Percentiles rank a stretch among this genome's conserved stretches.
Evolutionary conservation across 2,113 vertebrate species (phyloP).

Genomic region (Genyomyrus donnyi): DNA sequence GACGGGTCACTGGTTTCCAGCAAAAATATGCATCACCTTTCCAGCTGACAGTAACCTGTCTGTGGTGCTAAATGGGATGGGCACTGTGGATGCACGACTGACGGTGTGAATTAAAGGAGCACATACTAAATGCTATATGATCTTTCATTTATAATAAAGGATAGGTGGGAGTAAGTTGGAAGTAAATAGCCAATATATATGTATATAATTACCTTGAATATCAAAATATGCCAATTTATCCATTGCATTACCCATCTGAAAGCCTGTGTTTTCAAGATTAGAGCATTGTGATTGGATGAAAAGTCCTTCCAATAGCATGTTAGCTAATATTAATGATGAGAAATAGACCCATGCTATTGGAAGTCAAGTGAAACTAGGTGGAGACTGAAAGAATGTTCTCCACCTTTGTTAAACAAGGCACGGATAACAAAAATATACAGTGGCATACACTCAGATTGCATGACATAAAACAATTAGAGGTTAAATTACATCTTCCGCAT

Average conservation of each 20-base stretch:
- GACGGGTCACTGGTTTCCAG: not conserved
- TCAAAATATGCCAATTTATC: not conserved
- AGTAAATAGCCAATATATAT: not conserved
- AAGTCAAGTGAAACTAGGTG: not conserved
- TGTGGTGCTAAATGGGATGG: not conserved
- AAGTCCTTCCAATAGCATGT: not conserved
- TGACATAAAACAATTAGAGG: not conserved
- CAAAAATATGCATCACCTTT: not conserved
- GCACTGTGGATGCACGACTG: not conserved
- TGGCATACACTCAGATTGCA: not conserved
- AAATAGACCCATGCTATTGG: not conserved
- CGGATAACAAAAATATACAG: not conserved
- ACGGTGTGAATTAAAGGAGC: not conserved
- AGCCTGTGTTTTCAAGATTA: slow-evolving; percentile 10
- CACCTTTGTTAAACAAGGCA: slow-evolving; percentile 4
- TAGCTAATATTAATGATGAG: not conserved
- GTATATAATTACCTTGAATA: not conserved
- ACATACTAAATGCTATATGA: not conserved
- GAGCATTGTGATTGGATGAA: slow-evolving; percentile 33
- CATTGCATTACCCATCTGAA: not conserved
- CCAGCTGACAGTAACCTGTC: not conserved
- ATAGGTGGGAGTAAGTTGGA: not conserved
- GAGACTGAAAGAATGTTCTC: not conserved
- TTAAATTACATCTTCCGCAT: not conserved
- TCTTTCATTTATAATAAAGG: not conserved